Conservation (phyloP, 2,113 vertebrate species). For the Actenoides lindsayi region DNA sequence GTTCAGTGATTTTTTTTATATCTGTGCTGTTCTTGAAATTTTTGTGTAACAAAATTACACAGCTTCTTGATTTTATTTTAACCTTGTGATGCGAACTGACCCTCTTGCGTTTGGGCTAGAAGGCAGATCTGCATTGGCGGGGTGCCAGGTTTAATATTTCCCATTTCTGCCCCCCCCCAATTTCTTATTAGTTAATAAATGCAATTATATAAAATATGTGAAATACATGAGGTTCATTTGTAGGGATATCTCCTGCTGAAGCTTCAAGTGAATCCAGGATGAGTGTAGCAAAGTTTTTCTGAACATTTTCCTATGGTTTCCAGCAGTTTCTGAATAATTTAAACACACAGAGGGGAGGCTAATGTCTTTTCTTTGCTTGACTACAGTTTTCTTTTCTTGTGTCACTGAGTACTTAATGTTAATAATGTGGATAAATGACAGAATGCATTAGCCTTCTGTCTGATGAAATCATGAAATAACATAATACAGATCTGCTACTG, state of each 20-base stretch:
- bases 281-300: not conserved
- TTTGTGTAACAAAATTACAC: not conserved
- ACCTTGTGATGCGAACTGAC: not conserved
- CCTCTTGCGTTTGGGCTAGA: not conserved
- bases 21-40: not conserved
- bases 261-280: not conserved
- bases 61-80: not conserved
- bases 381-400: not conserved
- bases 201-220: not conserved
- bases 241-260: not conserved
- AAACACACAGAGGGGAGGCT: not conserved
- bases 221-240: not conserved
- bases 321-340: not conserved
- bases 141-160: not conserved
- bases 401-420: not conserved
- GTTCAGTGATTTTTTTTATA: not conserved
- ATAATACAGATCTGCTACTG: not conserved
- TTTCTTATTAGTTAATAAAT: not conserved
- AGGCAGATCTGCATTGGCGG: not conserved
- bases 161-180: accelerated
- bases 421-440: not conserved
- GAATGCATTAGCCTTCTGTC: not conserved
- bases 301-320: not conserved
- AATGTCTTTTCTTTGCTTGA: not conserved
- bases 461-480: not conserved